A percentile compares a stretch with the other conserved stretches of the same genome.
Conservation (phyloP, 1,140 invertebrate genomes). For the Psix sp. region DNA sequence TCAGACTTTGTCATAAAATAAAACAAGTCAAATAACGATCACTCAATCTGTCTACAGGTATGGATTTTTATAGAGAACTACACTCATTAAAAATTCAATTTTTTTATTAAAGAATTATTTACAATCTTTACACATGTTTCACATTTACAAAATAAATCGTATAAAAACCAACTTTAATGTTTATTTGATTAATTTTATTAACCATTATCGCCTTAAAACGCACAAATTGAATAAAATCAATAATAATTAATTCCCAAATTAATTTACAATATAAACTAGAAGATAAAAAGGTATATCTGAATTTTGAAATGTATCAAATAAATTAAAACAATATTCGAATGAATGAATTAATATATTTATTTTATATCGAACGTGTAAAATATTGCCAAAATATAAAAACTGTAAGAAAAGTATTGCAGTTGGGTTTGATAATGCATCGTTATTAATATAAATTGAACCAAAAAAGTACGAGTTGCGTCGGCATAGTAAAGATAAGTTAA, state of each 20-base stretch:
- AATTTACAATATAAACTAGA: not conserved
- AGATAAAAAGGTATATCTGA: not conserved
- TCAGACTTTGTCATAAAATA: slow-evolving; percentile 27
- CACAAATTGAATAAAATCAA: slow-evolving; percentile 7
- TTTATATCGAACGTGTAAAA: too few relatives aligned
- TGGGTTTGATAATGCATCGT: too few relatives aligned
- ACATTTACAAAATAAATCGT: slow-evolving; percentile 47
- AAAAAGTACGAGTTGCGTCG: too few relatives aligned
- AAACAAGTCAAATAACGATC: too few relatives aligned
- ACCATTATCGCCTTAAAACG: slow-evolving; percentile 27
- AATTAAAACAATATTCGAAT: not conserved
- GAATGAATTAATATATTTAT: too few relatives aligned
- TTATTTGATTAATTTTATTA: slow-evolving; percentile 1
- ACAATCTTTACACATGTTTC: slow-evolving; percentile 46
- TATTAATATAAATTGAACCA: too few relatives aligned
- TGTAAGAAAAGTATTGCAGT: too few relatives aligned
- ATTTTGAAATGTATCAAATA: not conserved
- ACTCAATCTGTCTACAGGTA: too few relatives aligned
- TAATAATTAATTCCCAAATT: too few relatives aligned
- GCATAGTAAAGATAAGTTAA: too few relatives aligned
- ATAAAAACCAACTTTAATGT: slow-evolving; percentile 38
- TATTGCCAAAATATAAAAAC: too few relatives aligned
- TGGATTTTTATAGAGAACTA: too few relatives aligned
- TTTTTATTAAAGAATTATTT: slow-evolving; percentile 56
- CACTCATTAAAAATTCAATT: slow-evolving; percentile 28